A percentile compares a stretch with the other conserved stretches of the same genome.
These are phyloP conservation scores for Caenorhabditis sulstoni DNA, from an alignment of 2,888 invertebrate genomes.

Conservation along the genomic window DNA sequence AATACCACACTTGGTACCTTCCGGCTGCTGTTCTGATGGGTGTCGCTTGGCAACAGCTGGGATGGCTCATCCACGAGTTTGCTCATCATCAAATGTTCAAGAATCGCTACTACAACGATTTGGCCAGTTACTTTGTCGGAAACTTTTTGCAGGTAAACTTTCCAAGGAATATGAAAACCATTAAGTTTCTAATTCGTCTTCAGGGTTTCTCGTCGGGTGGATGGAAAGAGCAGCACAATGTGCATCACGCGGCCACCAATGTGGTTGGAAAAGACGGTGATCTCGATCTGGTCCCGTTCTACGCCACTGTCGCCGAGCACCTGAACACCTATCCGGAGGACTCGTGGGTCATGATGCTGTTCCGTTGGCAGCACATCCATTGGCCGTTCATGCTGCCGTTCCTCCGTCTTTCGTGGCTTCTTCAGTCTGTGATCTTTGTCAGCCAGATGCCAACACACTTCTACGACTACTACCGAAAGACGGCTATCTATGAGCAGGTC, in stretches of 20 bases:
- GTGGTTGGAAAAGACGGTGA: slow-evolving; percentile 78
- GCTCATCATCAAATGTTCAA: slow-evolving; percentile 79
- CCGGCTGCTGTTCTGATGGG: slow-evolving; percentile 78
- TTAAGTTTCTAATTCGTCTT: not conserved
- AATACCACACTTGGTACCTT: slow-evolving; percentile 72
- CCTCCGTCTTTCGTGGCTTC: slow-evolving; percentile 77
- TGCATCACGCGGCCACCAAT: slow-evolving; percentile 80
- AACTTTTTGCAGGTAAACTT: slow-evolving; percentile 72
- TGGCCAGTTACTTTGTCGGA: slow-evolving; percentile 77
- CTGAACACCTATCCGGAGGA: slow-evolving; percentile 69
- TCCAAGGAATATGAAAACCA: not conserved
- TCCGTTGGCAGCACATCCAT: slow-evolving; percentile 79
- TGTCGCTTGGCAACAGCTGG: slow-evolving; percentile 79
- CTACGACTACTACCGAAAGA: slow-evolving; percentile 71
- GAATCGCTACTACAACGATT: slow-evolving; percentile 69
- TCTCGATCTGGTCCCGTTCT: slow-evolving; percentile 79
- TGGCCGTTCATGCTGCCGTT: slow-evolving; percentile 77
- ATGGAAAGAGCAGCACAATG: slow-evolving; percentile 80
- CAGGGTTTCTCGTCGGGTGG: slow-evolving; percentile 78
- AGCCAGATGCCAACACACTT: slow-evolving; percentile 73
- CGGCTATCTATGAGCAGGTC: slow-evolving; percentile 67
- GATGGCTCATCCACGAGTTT: slow-evolving; percentile 73
- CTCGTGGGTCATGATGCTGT: slow-evolving; percentile 70
- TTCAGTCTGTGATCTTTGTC: slow-evolving; percentile 76
- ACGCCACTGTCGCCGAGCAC: slow-evolving; percentile 78